Percentiles rank a stretch among this genome's conserved stretches.
These are phyloP conservation scores for Melinaea marsaeus DNA, from an alignment of 2,888 invertebrate species.

Conservation along the genomic window DNA sequence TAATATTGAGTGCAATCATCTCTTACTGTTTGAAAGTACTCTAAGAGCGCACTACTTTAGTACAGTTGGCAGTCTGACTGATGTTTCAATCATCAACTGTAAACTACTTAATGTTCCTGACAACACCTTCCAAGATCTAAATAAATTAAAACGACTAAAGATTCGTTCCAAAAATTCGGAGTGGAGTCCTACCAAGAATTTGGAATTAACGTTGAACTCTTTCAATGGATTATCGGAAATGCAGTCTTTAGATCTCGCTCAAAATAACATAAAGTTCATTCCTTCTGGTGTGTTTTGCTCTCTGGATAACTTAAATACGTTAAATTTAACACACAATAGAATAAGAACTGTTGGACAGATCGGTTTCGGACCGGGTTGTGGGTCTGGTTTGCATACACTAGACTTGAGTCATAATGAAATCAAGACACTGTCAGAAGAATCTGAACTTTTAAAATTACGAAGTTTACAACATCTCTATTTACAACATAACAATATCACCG, in stretches of 20 bases:
- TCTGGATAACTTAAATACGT: constrained; percentile 85
- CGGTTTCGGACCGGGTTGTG: constrained; percentile 82
- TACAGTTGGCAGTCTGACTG: constrained; percentile 84
- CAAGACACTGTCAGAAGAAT: constrained; percentile 83
- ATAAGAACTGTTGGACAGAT: constrained; percentile 87
- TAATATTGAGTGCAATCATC: constrained; percentile 86
- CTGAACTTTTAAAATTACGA: constrained; percentile 85
- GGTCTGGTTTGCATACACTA: constrained; percentile 84
- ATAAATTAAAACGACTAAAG: constrained; percentile 86
- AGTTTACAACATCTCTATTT: constrained; percentile 88
- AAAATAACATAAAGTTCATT: constrained; percentile 89
- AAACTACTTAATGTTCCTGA: constrained; percentile 87
- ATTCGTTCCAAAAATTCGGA: constrained; percentile 88
- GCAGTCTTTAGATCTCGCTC: constrained; percentile 86
- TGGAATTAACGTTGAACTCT: constrained; percentile 84
- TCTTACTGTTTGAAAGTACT: constrained; percentile 87
- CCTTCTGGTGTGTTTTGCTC: constrained; percentile 89
- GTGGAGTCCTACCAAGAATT: constrained; percentile 85
- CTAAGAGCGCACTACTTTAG: constrained; percentile 84
- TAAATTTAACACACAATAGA: constrained; percentile 91
- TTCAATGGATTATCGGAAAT: constrained; percentile 88
- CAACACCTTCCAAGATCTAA: constrained; percentile 87
- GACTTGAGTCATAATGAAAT: constrained; percentile 91
- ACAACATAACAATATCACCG: constrained; percentile 89
- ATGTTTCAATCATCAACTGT: constrained; percentile 86